phyloP scores from a whole-genome alignment of 2,888 invertebrate species.

The Acleris literana region DNA sequence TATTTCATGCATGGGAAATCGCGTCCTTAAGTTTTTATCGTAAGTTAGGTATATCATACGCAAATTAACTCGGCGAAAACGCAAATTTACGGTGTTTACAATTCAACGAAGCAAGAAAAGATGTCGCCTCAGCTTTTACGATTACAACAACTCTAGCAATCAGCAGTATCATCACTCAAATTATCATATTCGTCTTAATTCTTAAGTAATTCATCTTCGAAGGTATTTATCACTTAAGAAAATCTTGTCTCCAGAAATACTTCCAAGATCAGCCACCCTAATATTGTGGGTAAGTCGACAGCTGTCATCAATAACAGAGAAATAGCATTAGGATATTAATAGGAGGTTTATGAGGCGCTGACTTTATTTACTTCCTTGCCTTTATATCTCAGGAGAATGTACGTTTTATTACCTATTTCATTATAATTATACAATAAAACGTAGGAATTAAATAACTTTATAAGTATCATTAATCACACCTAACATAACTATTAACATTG shows the following conservation, averaged over 20 bases:
- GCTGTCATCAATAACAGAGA: conserved; percentile 36
- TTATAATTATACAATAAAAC: background rate
- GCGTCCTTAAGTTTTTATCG: no score
- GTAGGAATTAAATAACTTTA: background rate
- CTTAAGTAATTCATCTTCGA: no score
- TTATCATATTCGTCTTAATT: no score
- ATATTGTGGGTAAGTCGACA: conserved; percentile 24
- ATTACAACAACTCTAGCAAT: no score
- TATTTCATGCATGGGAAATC: no score
- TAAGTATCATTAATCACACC: no score
- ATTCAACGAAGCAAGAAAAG: no score
- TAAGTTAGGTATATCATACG: no score
- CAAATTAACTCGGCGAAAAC: no score
- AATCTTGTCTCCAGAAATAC: conserved; percentile 6
- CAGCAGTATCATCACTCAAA: background rate
- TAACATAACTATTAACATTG: no score
- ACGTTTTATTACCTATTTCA: conserved; percentile 2
- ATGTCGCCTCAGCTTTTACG: no score
- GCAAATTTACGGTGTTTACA: no score
- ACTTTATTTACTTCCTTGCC: conserved; percentile 26
- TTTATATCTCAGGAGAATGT: conserved; percentile 13
- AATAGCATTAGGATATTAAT: conserved; percentile 36
- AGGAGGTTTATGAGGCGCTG: conserved; percentile 28
- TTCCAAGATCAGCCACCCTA: conserved; percentile 13
- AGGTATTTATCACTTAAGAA: background rate